Conservation (phyloP, 2,888 invertebrate species). For the Cinara cedri region DNA sequence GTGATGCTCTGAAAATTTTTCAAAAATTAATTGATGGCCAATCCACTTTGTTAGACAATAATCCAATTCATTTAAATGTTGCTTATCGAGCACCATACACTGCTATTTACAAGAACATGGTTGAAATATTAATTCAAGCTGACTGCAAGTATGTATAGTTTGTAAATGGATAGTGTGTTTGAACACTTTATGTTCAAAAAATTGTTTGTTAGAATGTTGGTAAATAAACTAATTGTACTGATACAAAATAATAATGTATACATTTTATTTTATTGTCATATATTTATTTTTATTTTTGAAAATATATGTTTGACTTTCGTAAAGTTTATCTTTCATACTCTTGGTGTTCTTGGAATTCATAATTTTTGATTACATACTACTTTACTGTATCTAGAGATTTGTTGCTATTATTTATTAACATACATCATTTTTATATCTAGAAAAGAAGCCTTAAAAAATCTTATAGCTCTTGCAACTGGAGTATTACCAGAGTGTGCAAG, state of each 20-base stretch:
- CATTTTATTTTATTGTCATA: too few species aligned
- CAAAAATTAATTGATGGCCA: conserved; percentile 56
- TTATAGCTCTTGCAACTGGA: conserved; percentile 59
- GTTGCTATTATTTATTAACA: background rate
- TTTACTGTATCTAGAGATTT: background rate
- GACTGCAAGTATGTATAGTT: conserved; percentile 49
- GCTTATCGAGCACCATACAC: conserved; percentile 63
- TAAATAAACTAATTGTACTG: too few species aligned
- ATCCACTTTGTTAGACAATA: conserved; percentile 44
- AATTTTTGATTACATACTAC: too few species aligned
- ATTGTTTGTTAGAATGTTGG: too few species aligned
- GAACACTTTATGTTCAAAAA: too few species aligned
- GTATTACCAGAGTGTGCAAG: conserved; percentile 56
- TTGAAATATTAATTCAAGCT: conserved; percentile 60
- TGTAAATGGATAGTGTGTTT: too few species aligned
- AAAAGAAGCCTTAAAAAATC: conserved; percentile 58
- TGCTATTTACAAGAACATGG: conserved; percentile 64
- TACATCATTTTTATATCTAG: conserved; percentile 19
- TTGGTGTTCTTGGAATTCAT: too few species aligned
- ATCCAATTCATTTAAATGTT: conserved; percentile 52
- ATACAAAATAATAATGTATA: too few species aligned
- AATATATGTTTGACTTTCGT: too few species aligned
- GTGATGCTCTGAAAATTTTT: conserved; percentile 64
- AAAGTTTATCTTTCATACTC: too few species aligned
- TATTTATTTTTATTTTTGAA: too few species aligned